Percentiles rank a stretch among this genome's conserved stretches.
Evolutionary conservation across 2,888 invertebrate species (phyloP).

Genomic region (Octodonta nipae): DNA sequence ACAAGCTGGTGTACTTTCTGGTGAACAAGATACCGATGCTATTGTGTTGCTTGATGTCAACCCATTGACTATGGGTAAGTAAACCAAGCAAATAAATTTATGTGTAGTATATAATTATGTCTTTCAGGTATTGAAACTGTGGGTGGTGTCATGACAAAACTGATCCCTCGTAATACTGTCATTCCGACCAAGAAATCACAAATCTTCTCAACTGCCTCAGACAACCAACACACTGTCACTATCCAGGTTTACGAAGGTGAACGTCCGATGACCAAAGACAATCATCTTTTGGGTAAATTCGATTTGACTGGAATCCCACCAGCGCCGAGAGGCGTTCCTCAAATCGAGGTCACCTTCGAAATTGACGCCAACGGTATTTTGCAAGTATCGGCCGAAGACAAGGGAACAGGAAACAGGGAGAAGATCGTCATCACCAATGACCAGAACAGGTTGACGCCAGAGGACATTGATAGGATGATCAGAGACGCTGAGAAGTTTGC

Average conservation of each 20-base stretch:
- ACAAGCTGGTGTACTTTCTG: slow-evolving; percentile 93
- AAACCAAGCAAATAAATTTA: no score
- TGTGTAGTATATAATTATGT: no score
- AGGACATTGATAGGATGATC: slow-evolving; percentile 98
- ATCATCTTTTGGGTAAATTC: slow-evolving; percentile 95
- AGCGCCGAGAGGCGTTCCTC: slow-evolving; percentile 89
- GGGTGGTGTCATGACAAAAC: slow-evolving; percentile 98
- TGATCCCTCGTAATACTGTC: slow-evolving; percentile 94
- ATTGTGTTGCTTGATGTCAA: slow-evolving; percentile 91
- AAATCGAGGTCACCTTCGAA: slow-evolving; percentile 89
- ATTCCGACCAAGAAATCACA: slow-evolving; percentile 99
- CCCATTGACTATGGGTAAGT: slow-evolving; percentile 97
- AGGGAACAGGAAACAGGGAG: slow-evolving; percentile 93
- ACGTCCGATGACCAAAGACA: slow-evolving; percentile 99
- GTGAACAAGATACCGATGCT: slow-evolving; percentile 93
- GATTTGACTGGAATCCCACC: slow-evolving; percentile 95
- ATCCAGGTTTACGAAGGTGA: slow-evolving; percentile 99
- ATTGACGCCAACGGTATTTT: slow-evolving; percentile 90
- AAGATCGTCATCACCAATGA: slow-evolving; percentile 99
- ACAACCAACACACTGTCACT: slow-evolving; percentile 97
- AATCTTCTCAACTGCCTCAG: slow-evolving; percentile 97
- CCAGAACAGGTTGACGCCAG: slow-evolving; percentile 80
- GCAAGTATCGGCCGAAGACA: slow-evolving; percentile 96
- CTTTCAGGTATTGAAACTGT: slow-evolving; percentile 99
- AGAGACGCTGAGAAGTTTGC: slow-evolving; percentile 98